Evolutionary conservation across 2,888 invertebrate species (phyloP).

Genomic region (Pomacea canaliculata): DNA sequence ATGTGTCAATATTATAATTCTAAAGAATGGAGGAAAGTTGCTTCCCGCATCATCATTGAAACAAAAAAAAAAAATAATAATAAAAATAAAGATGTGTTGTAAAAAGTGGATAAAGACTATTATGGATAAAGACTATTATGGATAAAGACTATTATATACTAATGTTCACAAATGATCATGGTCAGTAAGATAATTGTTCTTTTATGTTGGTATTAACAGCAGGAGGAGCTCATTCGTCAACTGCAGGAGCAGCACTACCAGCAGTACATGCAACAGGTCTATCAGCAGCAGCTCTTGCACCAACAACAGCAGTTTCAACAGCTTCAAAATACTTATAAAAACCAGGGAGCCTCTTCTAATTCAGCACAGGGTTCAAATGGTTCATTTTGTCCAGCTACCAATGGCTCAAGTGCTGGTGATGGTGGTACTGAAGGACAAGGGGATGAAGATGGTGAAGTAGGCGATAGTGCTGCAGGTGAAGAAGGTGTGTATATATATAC

Average conservation of each 20-base stretch:
- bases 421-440: neutral
- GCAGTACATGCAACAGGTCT: slow-evolving; percentile 97
- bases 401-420: slow-evolving; percentile 3
- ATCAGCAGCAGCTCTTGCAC: slow-evolving; percentile 69
- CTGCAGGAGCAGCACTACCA: slow-evolving; percentile 99
- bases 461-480: neutral
- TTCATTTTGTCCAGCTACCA: neutral
- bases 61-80: too few species aligned
- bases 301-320: slow-evolving; percentile 73
- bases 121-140: too few species aligned
- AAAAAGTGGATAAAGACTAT: too few species aligned
- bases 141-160: too few species aligned
- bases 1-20: too few species aligned
- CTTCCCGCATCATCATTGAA: too few species aligned
- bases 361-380: too few species aligned
- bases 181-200: too few species aligned
- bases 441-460: neutral
- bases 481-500: neutral
- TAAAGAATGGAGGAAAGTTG: too few species aligned
- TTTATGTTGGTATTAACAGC: slow-evolving; percentile 74
- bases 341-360: neutral
- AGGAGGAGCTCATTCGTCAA: slow-evolving; percentile 92
- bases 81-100: too few species aligned
- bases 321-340: slow-evolving; percentile 42
- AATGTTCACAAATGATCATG: too few species aligned